phyloP scores from a whole-genome alignment of 2,888 invertebrate genomes.

The Didymodactylos carnosus region DNA sequence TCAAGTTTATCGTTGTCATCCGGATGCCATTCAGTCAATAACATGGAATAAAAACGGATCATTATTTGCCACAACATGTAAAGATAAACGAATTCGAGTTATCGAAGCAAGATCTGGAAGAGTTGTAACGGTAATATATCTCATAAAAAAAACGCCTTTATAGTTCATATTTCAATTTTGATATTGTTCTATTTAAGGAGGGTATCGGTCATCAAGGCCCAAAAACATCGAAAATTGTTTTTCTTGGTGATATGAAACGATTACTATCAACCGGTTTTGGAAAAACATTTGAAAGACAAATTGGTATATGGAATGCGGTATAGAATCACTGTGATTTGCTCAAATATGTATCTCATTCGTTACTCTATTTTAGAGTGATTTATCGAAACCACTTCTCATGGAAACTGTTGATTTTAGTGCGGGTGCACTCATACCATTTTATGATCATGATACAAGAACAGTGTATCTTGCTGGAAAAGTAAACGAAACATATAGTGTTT shows the following conservation, averaged over 20 bases:
- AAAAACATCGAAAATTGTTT: constrained; percentile 48
- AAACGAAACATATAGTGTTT: constrained; percentile 1
- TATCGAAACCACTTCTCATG: constrained; percentile 16
- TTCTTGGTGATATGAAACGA: constrained; percentile 52
- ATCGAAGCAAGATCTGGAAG: constrained; percentile 70
- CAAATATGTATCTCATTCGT: neutral
- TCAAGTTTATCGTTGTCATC: constrained; percentile 8
- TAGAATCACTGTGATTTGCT: neutral
- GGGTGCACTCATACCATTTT: constrained; percentile 67
- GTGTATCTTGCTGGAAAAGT: constrained; percentile 54
- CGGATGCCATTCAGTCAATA: constrained; percentile 51
- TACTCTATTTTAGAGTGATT: neutral
- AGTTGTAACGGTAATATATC: constrained; percentile 41
- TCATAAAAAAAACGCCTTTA: neutral
- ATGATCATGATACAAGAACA: constrained; percentile 72
- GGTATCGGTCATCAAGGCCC: constrained; percentile 65
- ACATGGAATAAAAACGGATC: constrained; percentile 76
- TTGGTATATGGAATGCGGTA: constrained; percentile 50
- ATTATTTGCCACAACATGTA: constrained; percentile 67
- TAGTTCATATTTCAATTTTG: neutral
- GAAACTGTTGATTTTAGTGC: constrained; percentile 41
- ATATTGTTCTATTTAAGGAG: constrained; percentile 39
- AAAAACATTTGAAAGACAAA: constrained; percentile 73
- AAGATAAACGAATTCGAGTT: constrained; percentile 70
- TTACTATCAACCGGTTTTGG: constrained; percentile 80